Percentiles rank a stretch among this genome's conserved stretches.
phyloP scores from a whole-genome alignment of 2,113 vertebrate species.

The Arothron firmamentum region DNA sequence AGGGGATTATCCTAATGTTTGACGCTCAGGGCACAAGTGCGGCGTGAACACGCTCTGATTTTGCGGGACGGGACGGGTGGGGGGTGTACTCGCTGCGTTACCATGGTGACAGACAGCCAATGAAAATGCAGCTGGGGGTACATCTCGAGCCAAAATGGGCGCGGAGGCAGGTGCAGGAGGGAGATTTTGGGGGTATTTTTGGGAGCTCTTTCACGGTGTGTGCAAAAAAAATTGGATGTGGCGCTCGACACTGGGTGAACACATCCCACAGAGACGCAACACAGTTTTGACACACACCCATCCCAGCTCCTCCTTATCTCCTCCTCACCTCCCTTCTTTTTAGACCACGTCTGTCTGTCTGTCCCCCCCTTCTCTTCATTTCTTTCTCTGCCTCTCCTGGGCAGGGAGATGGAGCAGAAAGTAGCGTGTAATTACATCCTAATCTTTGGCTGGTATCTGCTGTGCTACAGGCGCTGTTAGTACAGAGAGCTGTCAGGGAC shows the following conservation, averaged over 20 bases:
- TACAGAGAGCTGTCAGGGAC: constrained; percentile 49
- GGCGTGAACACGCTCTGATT: constrained; percentile 14
- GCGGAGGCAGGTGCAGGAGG: constrained; percentile 18
- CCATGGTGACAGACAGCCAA: constrained; percentile 61
- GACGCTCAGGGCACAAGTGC: constrained; percentile 53
- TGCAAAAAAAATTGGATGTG: constrained; percentile 1
- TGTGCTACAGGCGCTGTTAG: constrained; percentile 59
- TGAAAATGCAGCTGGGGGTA: constrained; percentile 39
- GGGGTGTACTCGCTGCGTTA: constrained; percentile 43
- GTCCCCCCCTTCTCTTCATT: constrained; percentile 14
- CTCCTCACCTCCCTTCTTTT: constrained; percentile 31
- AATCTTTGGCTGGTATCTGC: constrained; percentile 70
- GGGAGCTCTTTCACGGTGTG: constrained; percentile 5
- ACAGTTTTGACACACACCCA: constrained; percentile 17
- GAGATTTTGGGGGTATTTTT: constrained; percentile 4
- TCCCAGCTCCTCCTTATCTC: constrained; percentile 46
- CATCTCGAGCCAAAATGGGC: constrained; percentile 51
- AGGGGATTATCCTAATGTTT: constrained; percentile 68
- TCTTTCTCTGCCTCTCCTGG: constrained; percentile 54
- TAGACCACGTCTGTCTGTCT: constrained; percentile 1
- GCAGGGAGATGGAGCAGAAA: constrained; percentile 69
- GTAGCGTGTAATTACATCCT: constrained; percentile 75
- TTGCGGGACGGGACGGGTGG: constrained; percentile 18
- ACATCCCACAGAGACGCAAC: constrained; percentile 16
- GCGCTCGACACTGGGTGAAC: constrained; percentile 12